Evolutionary conservation across 2,113 vertebrate species (phyloP).

Genomic region (Haemorhous mexicanus): DNA sequence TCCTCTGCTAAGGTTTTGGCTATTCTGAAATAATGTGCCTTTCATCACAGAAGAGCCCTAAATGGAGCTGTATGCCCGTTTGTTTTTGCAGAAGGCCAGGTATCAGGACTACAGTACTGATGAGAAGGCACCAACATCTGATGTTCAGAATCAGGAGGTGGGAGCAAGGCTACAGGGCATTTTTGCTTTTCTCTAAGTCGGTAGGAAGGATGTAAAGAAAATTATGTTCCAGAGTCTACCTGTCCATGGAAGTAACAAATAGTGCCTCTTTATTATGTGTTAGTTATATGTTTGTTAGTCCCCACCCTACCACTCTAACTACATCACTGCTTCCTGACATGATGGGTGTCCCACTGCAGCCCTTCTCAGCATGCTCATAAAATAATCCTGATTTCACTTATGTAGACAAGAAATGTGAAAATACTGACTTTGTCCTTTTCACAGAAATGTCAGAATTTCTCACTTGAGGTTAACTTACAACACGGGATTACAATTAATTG

Average conservation of each 20-base stretch:
- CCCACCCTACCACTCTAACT: neutral
- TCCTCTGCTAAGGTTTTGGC: neutral
- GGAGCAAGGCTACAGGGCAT: neutral
- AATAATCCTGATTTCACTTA: neutral
- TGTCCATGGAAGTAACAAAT: neutral
- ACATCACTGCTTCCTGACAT: neutral
- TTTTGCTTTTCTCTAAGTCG: neutral
- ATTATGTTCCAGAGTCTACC: neutral
- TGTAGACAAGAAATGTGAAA: neutral
- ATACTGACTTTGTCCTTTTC: neutral
- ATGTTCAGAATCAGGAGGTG: neutral
- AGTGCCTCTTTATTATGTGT: neutral
- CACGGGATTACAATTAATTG: neutral
- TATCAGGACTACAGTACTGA: neutral
- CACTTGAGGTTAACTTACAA: neutral
- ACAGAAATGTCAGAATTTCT: neutral
- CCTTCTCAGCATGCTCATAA: neutral
- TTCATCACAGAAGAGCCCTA: neutral
- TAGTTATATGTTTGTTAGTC: neutral
- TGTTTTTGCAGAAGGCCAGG: neutral
- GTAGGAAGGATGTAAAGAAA: neutral
- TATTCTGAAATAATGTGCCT: neutral
- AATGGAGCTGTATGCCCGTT: neutral
- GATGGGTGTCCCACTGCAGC: neutral
- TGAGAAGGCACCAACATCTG: neutral